These are phyloP conservation scores for Drosophila monieri DNA, from an alignment of 2,888 invertebrate genomes.

Conservation along the genomic window DNA sequence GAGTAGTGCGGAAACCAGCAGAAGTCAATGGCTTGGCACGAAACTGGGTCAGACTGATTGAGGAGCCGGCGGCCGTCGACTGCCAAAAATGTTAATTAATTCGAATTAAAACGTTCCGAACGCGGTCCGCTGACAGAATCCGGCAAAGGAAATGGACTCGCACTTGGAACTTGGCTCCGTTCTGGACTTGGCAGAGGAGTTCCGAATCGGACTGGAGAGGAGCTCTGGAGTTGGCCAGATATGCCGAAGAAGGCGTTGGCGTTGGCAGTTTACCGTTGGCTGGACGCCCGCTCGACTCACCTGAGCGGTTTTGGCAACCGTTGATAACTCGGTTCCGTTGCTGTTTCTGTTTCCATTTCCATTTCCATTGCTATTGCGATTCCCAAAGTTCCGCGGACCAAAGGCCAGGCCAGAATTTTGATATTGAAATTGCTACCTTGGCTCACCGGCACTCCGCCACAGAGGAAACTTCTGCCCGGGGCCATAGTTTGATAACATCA, in stretches of 20 bases:
- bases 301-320: conserved; percentile 51
- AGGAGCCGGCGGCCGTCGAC: conserved; percentile 34
- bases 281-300: conserved; percentile 52
- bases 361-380: conserved; percentile 1
- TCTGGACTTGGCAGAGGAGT: conserved; percentile 9
- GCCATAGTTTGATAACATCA: conserved; percentile 69
- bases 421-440: conserved; percentile 78
- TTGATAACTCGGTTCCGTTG: conserved; percentile 33
- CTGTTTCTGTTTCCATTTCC: conserved; percentile 24
- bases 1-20: conserved; percentile 8
- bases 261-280: conserved; percentile 70
- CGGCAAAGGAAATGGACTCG: conserved; percentile 37
- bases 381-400: conserved; percentile 50
- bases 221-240: conserved; percentile 44
- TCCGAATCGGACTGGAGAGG: conserved; percentile 21
- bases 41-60: conserved; percentile 57
- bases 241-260: conserved; percentile 75
- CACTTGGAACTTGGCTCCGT: conserved; percentile 1
- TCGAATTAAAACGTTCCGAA: conserved; percentile 71
- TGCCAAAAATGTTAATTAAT: conserved; percentile 68
- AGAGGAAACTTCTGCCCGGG: conserved; percentile 70
- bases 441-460: conserved; percentile 41
- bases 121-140: conserved; percentile 34
- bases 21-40: conserved; percentile 58
- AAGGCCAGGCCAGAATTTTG: conserved; percentile 74